phyloP scores from a whole-genome alignment of 1,140 invertebrate genomes.

The Acyrthosiphon pisum region DNA sequence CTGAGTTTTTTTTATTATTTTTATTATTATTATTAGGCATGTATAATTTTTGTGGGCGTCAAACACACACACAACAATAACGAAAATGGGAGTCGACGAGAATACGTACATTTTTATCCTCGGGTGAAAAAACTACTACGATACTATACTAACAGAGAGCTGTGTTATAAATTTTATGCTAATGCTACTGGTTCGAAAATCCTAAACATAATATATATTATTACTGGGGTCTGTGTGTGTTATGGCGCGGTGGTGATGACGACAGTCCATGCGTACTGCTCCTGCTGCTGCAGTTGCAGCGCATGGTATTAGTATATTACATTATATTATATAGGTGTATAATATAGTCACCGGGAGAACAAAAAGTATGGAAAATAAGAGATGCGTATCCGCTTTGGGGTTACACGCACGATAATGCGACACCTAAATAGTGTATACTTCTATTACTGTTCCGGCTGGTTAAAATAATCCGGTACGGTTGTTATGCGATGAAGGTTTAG shows the following conservation, averaged over 20 bases:
- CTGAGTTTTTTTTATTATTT: neutral
- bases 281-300: neutral
- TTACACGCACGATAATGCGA: conserved; percentile 18
- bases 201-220: neutral
- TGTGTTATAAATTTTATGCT: conserved; percentile 33
- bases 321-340: neutral
- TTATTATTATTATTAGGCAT: neutral
- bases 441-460: conserved; percentile 17
- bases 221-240: neutral
- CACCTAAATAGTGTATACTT: conserved; percentile 18
- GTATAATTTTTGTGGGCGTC: conserved; percentile 40
- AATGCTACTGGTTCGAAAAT: conserved; percentile 44
- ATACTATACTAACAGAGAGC: neutral
- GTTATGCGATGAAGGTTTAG: conserved; percentile 24
- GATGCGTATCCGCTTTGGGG: conserved; percentile 34
- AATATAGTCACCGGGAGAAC: neutral
- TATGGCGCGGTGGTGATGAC: neutral
- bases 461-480: conserved; percentile 48
- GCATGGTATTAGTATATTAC: neutral
- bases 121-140: conserved; percentile 18
- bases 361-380: conserved; percentile 41
- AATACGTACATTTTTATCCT: conserved; percentile 22
- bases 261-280: conserved; percentile 12
- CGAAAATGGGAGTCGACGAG: neutral
- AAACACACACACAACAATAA: neutral